Percentiles rank a stretch among this genome's conserved stretches.
Conservation (phyloP, 1,140 invertebrate genomes). For the Danaus melanippus region DNA sequence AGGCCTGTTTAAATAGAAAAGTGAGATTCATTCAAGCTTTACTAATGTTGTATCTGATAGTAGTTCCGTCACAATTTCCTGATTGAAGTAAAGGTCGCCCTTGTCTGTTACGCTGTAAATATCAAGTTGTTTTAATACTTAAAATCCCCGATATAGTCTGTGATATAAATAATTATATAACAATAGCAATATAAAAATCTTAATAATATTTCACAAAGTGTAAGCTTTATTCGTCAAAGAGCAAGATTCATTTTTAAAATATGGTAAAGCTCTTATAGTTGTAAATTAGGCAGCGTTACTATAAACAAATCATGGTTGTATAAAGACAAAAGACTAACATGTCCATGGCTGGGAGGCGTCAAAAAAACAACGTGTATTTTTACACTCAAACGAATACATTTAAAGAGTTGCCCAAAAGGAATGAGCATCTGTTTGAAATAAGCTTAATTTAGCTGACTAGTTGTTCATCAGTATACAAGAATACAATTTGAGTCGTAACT, state of each 20-base stretch:
- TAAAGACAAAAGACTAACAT: constrained; percentile 30
- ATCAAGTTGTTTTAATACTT: neutral
- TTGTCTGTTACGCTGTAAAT: neutral
- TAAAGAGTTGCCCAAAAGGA: constrained; percentile 44
- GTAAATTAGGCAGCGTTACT: neutral
- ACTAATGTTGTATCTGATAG: no score
- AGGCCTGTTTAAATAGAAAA: no score
- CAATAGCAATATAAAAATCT: no score
- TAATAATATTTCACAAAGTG: no score
- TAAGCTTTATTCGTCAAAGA: no score
- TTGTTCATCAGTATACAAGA: no score
- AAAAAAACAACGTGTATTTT: constrained; percentile 43
- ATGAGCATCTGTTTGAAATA: constrained; percentile 25
- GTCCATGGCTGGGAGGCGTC: constrained; percentile 26
- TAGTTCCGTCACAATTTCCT: constrained; percentile 7
- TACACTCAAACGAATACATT: constrained; percentile 39
- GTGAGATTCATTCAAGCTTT: no score
- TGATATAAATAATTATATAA: no score
- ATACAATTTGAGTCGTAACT: no score
- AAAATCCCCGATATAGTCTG: no score
- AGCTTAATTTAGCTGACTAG: constrained; percentile 12
- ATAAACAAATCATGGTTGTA: constrained; percentile 5
- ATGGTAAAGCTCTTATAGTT: neutral
- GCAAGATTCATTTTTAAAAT: no score
- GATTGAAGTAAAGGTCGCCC: constrained; percentile 13